A percentile compares a stretch with the other conserved stretches of the same genome.
Conservation (phyloP, 2,797 vertebrate species). For the Liparis tanakae region DNA sequence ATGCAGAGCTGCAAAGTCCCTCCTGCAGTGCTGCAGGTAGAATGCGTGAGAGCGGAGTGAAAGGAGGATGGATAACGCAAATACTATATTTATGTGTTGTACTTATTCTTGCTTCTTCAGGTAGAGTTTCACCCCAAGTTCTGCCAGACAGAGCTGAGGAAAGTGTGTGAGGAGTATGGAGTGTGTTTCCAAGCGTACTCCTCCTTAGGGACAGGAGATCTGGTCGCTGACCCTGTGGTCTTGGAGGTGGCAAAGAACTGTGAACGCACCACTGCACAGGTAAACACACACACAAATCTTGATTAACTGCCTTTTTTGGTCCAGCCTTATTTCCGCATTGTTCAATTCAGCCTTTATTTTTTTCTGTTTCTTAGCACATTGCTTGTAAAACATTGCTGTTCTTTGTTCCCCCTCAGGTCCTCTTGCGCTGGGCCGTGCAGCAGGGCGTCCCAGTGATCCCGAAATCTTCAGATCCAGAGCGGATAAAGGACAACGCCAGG, state of each 20-base stretch:
- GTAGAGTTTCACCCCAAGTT: conserved; percentile 87
- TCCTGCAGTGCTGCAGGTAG: conserved; percentile 84
- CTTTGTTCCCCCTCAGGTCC: conserved; percentile 62
- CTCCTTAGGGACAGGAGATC: conserved; percentile 82
- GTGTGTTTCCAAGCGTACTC: conserved; percentile 88
- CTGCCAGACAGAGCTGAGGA: conserved; percentile 78
- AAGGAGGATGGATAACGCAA: neutral
- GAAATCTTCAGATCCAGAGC: conserved; percentile 79
- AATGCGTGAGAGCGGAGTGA: neutral
- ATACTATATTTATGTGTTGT: no score
- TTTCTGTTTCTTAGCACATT: neutral
- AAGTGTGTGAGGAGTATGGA: conserved; percentile 75
- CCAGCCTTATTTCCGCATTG: neutral
- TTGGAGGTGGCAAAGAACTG: conserved; percentile 71
- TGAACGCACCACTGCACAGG: conserved; percentile 80
- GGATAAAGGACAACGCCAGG: conserved; percentile 77
- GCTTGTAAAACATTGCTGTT: neutral
- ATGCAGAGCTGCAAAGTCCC: conserved; percentile 75
- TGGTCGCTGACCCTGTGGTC: conserved; percentile 77
- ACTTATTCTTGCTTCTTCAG: conserved; percentile 51
- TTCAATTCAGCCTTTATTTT: neutral
- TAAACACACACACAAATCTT: conserved; percentile 45
- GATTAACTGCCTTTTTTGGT: neutral
- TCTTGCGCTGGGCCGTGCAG: conserved; percentile 86
- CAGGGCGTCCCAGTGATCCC: conserved; percentile 84